These are phyloP conservation scores for Semnopithecus entellus DNA, from an alignment of 2,113 vertebrate species.

Conservation along the genomic window DNA sequence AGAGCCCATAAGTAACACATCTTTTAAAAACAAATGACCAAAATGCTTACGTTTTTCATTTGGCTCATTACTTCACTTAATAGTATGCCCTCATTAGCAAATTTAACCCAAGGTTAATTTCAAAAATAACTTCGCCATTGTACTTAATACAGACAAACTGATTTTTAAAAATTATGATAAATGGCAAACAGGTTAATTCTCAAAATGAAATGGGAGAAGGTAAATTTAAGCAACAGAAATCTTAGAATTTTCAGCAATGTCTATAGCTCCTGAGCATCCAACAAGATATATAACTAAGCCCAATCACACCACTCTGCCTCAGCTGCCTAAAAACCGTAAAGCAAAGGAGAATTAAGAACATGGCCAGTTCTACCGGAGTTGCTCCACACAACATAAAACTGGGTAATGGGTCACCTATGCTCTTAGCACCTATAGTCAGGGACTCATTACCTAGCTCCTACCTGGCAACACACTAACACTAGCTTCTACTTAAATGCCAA, in stretches of 20 bases:
- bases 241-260: background rate
- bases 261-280: background rate
- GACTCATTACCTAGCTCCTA: background rate
- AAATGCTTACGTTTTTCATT: conserved; percentile 11
- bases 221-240: background rate
- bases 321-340: background rate
- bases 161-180: background rate
- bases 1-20: background rate
- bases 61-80: background rate
- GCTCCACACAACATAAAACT: background rate
- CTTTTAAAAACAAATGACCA: conserved; percentile 15
- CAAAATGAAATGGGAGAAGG: background rate
- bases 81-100: background rate
- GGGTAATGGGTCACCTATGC: background rate
- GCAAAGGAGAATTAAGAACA: conserved; percentile 1
- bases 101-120: conserved; percentile 31
- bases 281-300: background rate
- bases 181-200: background rate
- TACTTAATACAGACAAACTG: conserved; percentile 7
- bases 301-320: background rate
- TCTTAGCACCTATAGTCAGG: background rate
- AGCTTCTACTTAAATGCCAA: background rate
- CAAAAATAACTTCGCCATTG: background rate
- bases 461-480: background rate
- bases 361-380: background rate